Conservation (phyloP, 1,140 invertebrate species). For the Ceratina japonica region DNA sequence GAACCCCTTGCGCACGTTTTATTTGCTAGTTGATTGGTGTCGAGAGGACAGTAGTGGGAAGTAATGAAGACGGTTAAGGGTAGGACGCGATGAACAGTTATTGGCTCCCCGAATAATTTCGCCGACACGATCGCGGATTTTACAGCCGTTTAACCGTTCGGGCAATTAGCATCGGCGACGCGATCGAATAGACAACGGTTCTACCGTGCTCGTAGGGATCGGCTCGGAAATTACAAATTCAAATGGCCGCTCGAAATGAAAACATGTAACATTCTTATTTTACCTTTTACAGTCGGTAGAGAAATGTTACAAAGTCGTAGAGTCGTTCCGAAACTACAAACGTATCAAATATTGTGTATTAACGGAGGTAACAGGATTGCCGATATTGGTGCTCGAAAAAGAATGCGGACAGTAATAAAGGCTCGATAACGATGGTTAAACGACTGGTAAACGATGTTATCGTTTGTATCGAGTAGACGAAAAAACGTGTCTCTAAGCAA, state of each 20-base stretch:
- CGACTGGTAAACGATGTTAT: background rate
- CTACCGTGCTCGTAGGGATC: background rate
- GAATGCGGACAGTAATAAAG: background rate
- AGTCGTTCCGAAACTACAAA: background rate
- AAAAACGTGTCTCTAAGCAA: constrained; percentile 14
- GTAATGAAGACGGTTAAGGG: constrained; percentile 60
- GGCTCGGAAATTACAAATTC: constrained; percentile 22
- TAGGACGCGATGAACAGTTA: constrained; percentile 48
- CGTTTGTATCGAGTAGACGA: constrained; percentile 12
- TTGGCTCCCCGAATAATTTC: constrained; percentile 34
- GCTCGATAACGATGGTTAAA: background rate
- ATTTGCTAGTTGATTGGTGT: constrained; percentile 63
- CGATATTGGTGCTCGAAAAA: background rate
- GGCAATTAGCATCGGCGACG: constrained; percentile 26
- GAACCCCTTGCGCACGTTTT: constrained; percentile 51
- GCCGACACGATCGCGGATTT: constrained; percentile 27
- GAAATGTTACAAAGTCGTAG: background rate
- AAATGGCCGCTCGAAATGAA: no score
- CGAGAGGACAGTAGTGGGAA: constrained; percentile 59
- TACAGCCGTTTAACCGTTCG: constrained; percentile 3
- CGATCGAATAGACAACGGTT: constrained; percentile 12
- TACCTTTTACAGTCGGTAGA: no score
- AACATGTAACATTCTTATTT: no score
- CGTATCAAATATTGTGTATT: background rate
- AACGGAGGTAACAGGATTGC: background rate